phyloP scores from a whole-genome alignment of 2,113 vertebrate genomes.

The Athene noctua region DNA sequence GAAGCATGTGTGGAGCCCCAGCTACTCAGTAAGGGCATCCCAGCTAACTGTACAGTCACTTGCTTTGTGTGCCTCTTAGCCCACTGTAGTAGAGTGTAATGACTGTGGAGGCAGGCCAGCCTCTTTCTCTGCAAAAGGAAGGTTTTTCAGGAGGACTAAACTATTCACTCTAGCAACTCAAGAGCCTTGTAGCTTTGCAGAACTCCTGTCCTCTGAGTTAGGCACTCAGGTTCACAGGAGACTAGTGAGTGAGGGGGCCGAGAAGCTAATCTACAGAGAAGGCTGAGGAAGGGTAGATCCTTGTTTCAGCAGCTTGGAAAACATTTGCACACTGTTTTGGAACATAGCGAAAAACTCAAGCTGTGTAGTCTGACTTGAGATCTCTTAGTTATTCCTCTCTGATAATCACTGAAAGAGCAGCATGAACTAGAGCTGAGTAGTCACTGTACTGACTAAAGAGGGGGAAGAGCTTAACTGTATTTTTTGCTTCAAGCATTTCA shows the following conservation, averaged over 20 bases:
- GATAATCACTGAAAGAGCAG: neutral
- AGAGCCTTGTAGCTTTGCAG: neutral
- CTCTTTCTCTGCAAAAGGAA: neutral
- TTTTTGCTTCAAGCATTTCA: neutral
- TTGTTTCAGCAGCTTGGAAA: neutral
- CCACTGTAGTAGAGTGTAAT: neutral
- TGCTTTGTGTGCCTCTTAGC: neutral
- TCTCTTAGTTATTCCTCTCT: neutral
- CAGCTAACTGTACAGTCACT: neutral
- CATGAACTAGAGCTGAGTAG: neutral
- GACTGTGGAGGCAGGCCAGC: neutral
- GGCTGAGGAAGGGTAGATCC: neutral
- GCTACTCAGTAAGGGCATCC: neutral
- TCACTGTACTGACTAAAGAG: neutral
- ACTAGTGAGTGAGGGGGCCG: neutral
- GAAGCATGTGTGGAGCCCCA: neutral
- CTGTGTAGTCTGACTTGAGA: neutral
- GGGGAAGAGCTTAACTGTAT: neutral
- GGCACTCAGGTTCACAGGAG: neutral
- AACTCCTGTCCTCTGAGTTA: neutral
- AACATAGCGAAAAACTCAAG: neutral
- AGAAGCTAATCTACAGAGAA: neutral
- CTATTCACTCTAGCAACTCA: neutral
- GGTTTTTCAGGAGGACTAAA: neutral
- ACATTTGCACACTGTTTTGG: neutral